Conservation (phyloP, 2,113 vertebrate genomes). For the Callionymus lyra region DNA sequence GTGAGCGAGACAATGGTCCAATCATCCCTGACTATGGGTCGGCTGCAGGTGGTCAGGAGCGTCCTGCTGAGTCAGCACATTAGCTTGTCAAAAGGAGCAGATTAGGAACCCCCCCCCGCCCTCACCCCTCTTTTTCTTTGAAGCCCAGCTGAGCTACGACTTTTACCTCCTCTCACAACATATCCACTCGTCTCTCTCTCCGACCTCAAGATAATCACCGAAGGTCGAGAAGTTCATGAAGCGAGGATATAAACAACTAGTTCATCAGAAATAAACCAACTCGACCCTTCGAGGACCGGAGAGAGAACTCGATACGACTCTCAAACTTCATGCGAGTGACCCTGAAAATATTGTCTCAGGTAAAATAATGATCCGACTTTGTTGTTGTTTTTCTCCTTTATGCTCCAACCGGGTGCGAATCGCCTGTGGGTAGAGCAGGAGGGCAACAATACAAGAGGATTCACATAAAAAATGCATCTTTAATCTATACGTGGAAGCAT, state of each 20-base stretch:
- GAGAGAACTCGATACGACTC: slow-evolving; percentile 41
- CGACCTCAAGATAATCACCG: neutral
- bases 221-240: slow-evolving; percentile 7
- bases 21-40: slow-evolving; percentile 29
- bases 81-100: slow-evolving; percentile 58
- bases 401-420: slow-evolving; percentile 21
- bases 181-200: neutral
- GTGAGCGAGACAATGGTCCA: slow-evolving; percentile 42
- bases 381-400: slow-evolving; percentile 6
- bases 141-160: slow-evolving; percentile 8
- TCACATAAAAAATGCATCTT: slow-evolving; percentile 58
- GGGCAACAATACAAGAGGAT: slow-evolving; percentile 24
- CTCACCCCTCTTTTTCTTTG: too few species aligned
- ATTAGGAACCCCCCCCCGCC: slow-evolving; percentile 24
- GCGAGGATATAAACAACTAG: slow-evolving; percentile 7
- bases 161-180: neutral
- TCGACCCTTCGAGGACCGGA: slow-evolving; percentile 13
- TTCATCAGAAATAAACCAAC: slow-evolving; percentile 36
- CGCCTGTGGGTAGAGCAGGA: slow-evolving; percentile 40
- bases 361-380: slow-evolving; percentile 39
- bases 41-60: slow-evolving; percentile 62
- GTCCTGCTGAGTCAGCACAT: slow-evolving; percentile 55
- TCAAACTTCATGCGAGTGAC: slow-evolving; percentile 47
- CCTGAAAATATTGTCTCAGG: slow-evolving; percentile 32
- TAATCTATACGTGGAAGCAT: slow-evolving; percentile 56